A percentile compares a stretch with the other conserved stretches of the same genome.
These are phyloP conservation scores for Eueides isabella DNA, from an alignment of 1,140 invertebrate genomes.

Conservation along the genomic window DNA sequence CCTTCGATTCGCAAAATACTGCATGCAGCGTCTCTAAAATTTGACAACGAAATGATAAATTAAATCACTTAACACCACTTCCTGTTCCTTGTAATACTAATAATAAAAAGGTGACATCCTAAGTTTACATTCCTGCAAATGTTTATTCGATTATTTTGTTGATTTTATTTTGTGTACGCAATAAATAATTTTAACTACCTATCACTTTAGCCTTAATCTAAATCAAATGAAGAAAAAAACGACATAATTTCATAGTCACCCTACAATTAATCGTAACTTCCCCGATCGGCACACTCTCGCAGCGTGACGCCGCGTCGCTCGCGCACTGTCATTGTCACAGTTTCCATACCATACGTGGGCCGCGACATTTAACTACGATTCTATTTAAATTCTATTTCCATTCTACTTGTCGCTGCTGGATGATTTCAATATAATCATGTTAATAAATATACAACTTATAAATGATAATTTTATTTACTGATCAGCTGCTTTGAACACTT, in stretches of 20 bases:
- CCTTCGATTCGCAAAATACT: no score
- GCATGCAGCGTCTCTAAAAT: no score
- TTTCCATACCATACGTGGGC: constrained; percentile 46
- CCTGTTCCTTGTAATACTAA: no score
- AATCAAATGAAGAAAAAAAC: no score
- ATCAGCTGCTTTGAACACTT: constrained; percentile 9
- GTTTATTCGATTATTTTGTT: no score
- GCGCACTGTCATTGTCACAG: constrained; percentile 42
- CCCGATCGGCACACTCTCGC: constrained; percentile 35
- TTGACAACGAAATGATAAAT: no score
- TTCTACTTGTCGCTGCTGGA: constrained; percentile 32
- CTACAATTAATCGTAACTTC: constrained; percentile 23
- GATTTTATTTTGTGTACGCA: no score
- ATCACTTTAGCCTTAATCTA: no score
- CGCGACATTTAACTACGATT: constrained; percentile 33
- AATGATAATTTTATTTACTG: constrained; percentile 16
- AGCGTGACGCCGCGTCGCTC: constrained; percentile 33
- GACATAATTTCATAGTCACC: constrained; percentile 9
- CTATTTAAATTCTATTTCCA: constrained; percentile 37
- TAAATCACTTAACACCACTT: no score
- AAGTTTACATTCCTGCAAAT: no score
- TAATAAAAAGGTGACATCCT: no score
- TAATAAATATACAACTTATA: constrained; percentile 34
- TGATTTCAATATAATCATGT: constrained; percentile 35
- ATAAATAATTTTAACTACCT: no score